Evolutionary conservation across 2,888 invertebrate genomes (phyloP).

Genomic region (Xylota segnis): DNA sequence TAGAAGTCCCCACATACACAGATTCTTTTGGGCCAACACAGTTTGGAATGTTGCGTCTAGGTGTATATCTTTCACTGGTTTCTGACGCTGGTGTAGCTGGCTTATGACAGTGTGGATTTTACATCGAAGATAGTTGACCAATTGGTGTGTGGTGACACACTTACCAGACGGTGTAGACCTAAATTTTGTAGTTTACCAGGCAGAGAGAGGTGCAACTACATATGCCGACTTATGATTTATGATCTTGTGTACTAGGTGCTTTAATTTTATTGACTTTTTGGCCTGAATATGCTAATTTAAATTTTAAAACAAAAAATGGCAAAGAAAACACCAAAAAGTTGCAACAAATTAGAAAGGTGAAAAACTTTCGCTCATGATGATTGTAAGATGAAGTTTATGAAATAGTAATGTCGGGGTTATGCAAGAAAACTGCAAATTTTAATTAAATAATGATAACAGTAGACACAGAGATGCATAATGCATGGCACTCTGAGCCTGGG

Average conservation of each 20-base stretch:
- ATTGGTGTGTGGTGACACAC: constrained; percentile 60
- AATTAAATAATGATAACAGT: constrained; percentile 27
- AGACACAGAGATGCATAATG: background rate
- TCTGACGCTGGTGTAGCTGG: constrained; percentile 39
- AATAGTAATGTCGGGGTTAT: constrained; percentile 29
- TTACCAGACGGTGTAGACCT: constrained; percentile 48
- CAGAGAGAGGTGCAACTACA: background rate
- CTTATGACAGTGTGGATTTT: constrained; percentile 66
- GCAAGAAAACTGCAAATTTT: constrained; percentile 46
- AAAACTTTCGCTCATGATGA: constrained; percentile 48
- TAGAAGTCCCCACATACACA: constrained; percentile 47
- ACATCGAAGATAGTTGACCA: constrained; percentile 61
- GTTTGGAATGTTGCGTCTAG: constrained; percentile 43
- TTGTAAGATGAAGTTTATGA: constrained; percentile 10
- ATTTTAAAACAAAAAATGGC: background rate
- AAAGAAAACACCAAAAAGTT: constrained; percentile 14
- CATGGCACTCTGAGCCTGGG: background rate
- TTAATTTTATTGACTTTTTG: background rate
- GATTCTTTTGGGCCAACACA: constrained; percentile 53
- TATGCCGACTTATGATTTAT: background rate
- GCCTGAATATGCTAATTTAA: constrained; percentile 2
- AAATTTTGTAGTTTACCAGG: constrained; percentile 22
- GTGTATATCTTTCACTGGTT: constrained; percentile 15
- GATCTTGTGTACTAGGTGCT: background rate
- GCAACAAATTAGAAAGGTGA: constrained; percentile 39